Evolutionary conservation across 30 jellyfish, hydroid and myxozoan genomes (phyloP).

Genomic region (Chironex yamaguchii): DNA sequence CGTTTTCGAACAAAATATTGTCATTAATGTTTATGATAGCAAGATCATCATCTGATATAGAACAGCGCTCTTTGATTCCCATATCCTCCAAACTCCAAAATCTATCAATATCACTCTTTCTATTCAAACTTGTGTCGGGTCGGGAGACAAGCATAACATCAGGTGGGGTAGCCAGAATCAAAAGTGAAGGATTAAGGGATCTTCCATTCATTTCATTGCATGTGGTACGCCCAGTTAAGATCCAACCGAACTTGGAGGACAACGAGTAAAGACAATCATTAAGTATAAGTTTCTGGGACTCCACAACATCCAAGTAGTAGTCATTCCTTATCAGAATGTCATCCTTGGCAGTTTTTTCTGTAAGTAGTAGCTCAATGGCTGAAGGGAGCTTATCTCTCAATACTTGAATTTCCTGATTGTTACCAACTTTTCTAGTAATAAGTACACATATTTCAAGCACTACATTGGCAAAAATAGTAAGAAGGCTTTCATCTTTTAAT

Average conservation of each 20-base stretch:
- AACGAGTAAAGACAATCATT: not conserved
- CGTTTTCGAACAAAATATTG: too few species aligned
- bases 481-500: not conserved
- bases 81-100: not conserved
- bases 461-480: not conserved
- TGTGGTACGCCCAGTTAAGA: not conserved
- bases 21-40: not conserved
- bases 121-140: too few species aligned
- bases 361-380: too few species aligned
- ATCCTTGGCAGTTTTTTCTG: not conserved
- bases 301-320: not conserved
- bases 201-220: not conserved
- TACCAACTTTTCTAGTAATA: not conserved
- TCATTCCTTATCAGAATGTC: not conserved
- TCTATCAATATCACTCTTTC: too few species aligned
- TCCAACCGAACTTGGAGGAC: not conserved
- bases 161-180: not conserved
- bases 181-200: too few species aligned
- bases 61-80: not conserved
- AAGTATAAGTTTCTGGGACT: too few species aligned
- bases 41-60: not conserved
- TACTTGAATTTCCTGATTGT: not conserved
- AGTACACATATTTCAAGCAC: not conserved
- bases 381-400: not conserved
- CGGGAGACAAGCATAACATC: too few species aligned